These are phyloP conservation scores for Tipula confusa DNA, from an alignment of 2,888 invertebrate species.

Conservation along the genomic window DNA sequence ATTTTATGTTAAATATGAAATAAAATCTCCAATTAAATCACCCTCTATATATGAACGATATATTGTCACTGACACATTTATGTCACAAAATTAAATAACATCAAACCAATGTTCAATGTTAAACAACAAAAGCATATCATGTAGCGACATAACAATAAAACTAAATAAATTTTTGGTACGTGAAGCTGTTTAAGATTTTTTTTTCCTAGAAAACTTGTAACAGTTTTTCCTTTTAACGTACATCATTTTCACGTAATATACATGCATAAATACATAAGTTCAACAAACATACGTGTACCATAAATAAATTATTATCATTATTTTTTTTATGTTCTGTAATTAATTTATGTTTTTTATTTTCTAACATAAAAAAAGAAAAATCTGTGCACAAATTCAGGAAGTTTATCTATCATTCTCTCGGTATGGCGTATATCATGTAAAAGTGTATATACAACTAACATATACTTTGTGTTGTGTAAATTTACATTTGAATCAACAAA, in stretches of 20 bases:
- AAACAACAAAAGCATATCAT: not conserved
- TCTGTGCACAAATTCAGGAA: not conserved
- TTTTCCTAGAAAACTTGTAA: not conserved
- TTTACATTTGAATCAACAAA: not conserved
- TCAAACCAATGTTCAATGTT: not conserved
- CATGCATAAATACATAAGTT: not conserved
- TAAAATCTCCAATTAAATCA: too few relatives aligned
- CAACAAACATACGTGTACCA: not conserved
- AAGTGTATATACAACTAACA: not conserved
- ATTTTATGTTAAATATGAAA: too few relatives aligned
- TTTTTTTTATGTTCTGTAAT: not conserved
- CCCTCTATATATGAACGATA: too few relatives aligned
- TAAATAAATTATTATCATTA: not conserved
- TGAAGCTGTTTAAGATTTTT: not conserved
- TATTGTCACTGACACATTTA: not conserved
- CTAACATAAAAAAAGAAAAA: not conserved
- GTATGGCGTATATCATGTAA: not conserved
- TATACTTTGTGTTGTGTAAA: not conserved
- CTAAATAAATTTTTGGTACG: not conserved
- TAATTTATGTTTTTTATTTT: not conserved
- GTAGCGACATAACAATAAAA: constrained; percentile 9
- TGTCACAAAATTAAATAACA: not conserved
- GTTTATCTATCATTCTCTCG: not conserved
- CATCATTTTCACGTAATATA: not conserved
- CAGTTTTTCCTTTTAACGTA: not conserved